These are phyloP conservation scores for Brachionus plicatilis DNA, from an alignment of 1,140 invertebrate genomes.

Conservation along the genomic window DNA sequence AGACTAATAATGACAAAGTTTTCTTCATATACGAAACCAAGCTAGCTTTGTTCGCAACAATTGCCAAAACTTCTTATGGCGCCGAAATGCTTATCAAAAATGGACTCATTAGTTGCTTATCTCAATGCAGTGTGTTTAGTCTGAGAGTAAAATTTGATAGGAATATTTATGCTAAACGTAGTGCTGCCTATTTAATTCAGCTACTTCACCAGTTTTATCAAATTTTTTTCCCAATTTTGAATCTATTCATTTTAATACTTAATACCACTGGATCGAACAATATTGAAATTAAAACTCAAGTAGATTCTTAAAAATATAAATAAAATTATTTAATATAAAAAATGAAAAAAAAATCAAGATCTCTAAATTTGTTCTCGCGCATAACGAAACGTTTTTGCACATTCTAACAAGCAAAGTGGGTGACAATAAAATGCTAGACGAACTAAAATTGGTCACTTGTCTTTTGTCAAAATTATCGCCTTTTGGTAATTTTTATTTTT, in stretches of 20 bases:
- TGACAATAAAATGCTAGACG: constrained; percentile 17
- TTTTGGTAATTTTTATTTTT: background rate
- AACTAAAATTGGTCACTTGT: constrained; percentile 21
- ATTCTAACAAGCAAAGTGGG: constrained; percentile 8
- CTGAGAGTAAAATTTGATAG: constrained; percentile 19
- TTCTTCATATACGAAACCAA: constrained; percentile 30
- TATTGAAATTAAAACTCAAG: constrained; percentile 12
- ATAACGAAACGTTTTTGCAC: constrained; percentile 2
- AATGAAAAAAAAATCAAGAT: background rate
- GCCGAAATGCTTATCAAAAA: constrained; percentile 22
- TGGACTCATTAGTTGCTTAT: background rate
- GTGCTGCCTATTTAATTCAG: background rate
- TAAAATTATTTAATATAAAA: background rate
- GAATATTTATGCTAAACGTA: constrained; percentile 7
- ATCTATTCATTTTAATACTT: background rate
- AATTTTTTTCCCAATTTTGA: constrained; percentile 30
- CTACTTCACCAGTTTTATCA: constrained; percentile 24
- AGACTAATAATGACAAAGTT: constrained; percentile 31
- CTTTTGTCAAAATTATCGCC: background rate
- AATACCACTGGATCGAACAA: background rate
- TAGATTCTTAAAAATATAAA: background rate
- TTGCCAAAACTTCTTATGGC: background rate
- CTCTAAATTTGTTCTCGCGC: background rate
- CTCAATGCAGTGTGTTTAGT: background rate
- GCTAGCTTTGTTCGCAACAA: background rate